Conservation (phyloP, 2,113 vertebrate genomes). For the Oreocharis arfaki region DNA sequence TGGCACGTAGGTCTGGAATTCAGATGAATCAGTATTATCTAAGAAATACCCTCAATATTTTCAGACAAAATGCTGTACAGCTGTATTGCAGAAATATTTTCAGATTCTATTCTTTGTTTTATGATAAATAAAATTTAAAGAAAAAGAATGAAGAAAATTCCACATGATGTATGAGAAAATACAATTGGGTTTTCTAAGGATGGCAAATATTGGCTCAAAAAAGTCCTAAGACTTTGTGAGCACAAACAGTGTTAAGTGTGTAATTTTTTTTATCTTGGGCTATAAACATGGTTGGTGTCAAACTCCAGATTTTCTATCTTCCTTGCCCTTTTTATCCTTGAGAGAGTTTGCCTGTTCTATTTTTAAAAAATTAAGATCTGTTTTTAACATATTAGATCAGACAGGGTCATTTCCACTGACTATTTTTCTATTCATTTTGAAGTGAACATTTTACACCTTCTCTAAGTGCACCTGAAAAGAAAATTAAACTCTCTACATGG, state of each 20-base stretch:
- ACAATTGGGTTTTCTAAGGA: fast-evolving
- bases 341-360: not conserved
- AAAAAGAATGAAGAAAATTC: not conserved
- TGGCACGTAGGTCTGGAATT: not conserved
- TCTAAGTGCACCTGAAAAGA: not conserved
- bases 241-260: not conserved
- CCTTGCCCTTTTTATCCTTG: not conserved
- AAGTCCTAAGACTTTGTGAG: not conserved
- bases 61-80: not conserved
- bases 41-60: not conserved
- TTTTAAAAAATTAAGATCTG: not conserved
- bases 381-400: not conserved
- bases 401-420: not conserved
- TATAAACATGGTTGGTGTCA: not conserved
- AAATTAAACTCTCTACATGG: not conserved
- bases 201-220: not conserved
- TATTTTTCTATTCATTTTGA: not conserved
- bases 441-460: not conserved
- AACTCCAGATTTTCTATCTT: not conserved
- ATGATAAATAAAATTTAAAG: not conserved
- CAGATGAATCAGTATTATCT: not conserved
- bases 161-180: not conserved
- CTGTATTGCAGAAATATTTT: not conserved
- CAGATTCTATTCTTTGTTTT: not conserved
- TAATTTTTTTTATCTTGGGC: not conserved